Evolutionary conservation across 2,113 vertebrate species (phyloP).

Genomic region (Cryptomyrus ogoouensis): DNA sequence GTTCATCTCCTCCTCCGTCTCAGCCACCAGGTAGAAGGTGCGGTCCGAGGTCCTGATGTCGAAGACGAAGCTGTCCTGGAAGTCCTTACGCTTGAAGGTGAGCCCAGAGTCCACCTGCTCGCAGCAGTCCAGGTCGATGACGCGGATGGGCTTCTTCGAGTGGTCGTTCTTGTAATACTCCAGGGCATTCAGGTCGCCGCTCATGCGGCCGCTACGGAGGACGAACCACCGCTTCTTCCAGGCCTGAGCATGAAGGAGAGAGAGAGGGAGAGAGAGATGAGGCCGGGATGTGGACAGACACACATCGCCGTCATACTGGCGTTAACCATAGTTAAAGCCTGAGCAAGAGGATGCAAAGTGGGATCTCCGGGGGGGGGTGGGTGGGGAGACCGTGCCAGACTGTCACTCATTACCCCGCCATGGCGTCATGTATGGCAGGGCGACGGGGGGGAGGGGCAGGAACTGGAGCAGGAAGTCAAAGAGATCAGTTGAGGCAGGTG

Average conservation of each 20-base stretch:
- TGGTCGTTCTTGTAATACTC: conserved; percentile 98
- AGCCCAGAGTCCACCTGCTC: conserved; percentile 94
- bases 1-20: conserved; percentile 97
- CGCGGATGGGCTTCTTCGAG: conserved; percentile 88
- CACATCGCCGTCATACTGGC: neutral
- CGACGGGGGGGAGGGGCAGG: neutral
- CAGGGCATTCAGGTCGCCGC: conserved; percentile 90
- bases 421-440: neutral
- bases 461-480: conserved; percentile 10
- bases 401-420: neutral
- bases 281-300: neutral
- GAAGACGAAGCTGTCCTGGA: conserved; percentile 95
- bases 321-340: neutral
- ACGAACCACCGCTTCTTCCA: conserved; percentile 99
- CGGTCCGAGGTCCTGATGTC: conserved; percentile 95
- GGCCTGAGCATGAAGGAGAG: conserved; percentile 61
- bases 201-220: conserved; percentile 94
- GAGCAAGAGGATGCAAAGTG: neutral
- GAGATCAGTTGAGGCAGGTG: conserved; percentile 51
- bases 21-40: conserved; percentile 95
- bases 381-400: neutral
- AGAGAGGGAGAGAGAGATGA: neutral
- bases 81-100: conserved; percentile 96
- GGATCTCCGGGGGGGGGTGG: neutral
- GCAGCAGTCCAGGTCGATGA: conserved; percentile 94